Evolutionary conservation across 2,888 invertebrate species (phyloP).

Genomic region (Drosophila kuntzei): DNA sequence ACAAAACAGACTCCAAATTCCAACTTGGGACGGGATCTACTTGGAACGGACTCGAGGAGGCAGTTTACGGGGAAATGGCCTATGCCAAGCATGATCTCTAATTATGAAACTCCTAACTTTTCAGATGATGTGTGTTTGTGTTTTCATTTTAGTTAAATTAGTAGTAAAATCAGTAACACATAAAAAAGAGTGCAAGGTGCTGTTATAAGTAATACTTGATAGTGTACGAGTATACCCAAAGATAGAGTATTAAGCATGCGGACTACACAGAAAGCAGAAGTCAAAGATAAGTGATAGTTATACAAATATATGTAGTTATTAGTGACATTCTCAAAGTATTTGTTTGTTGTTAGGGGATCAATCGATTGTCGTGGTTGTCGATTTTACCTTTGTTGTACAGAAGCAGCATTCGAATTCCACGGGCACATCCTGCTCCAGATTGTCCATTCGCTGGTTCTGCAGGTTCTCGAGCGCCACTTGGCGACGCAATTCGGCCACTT

Average conservation of each 20-base stretch:
- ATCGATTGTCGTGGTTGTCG: slow-evolving; percentile 59
- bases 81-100: slow-evolving; percentile 37
- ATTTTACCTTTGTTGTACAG: slow-evolving; percentile 95
- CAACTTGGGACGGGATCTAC: slow-evolving; percentile 21
- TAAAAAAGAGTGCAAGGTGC: slow-evolving; percentile 50
- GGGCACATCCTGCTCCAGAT: slow-evolving; percentile 94
- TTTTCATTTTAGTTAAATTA: slow-evolving; percentile 25
- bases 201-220: slow-evolving; percentile 10
- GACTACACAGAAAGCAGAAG: slow-evolving; percentile 52
- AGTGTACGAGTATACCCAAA: slow-evolving; percentile 10
- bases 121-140: slow-evolving; percentile 33
- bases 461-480: slow-evolving; percentile 86
- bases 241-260: slow-evolving; percentile 43
- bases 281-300: slow-evolving; percentile 14
- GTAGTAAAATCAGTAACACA: slow-evolving; percentile 8
- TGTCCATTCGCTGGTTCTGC: slow-evolving; percentile 86
- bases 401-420: slow-evolving; percentile 99
- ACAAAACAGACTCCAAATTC: neutral
- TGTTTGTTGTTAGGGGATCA: slow-evolving; percentile 18
- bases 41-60: slow-evolving; percentile 24
- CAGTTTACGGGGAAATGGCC: slow-evolving; percentile 19
- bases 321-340: slow-evolving; percentile 13
- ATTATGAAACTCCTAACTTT: slow-evolving; percentile 16
- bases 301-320: neutral
- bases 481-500: slow-evolving; percentile 86